Percentiles rank a stretch among this genome's conserved stretches.
Evolutionary conservation across 2,797 vertebrate species (phyloP).

Genomic region (Mus spretus): DNA sequence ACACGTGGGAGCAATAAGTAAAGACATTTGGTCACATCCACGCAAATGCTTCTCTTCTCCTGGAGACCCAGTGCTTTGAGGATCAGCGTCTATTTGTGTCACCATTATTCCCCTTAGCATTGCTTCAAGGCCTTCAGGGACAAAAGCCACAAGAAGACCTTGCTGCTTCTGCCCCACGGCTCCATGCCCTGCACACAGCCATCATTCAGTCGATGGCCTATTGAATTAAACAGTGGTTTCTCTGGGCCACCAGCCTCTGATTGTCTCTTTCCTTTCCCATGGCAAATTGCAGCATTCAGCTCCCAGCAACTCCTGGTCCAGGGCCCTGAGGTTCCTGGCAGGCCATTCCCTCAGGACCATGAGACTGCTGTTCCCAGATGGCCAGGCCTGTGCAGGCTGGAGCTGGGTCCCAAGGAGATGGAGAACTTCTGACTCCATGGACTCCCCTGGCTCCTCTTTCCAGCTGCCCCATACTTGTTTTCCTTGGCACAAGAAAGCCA

Average conservation of each 20-base stretch:
- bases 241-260: slow-evolving; percentile 53
- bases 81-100: neutral
- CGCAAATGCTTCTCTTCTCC: neutral
- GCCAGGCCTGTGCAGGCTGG: slow-evolving; percentile 78
- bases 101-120: neutral
- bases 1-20: neutral
- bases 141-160: neutral
- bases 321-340: slow-evolving; percentile 82
- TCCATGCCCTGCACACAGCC: neutral
- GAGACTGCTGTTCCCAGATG: slow-evolving; percentile 82
- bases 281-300: slow-evolving; percentile 69
- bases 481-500: slow-evolving; percentile 86
- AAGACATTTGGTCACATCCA: neutral
- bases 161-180: neutral
- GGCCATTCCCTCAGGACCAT: slow-evolving; percentile 74
- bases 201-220: slow-evolving; percentile 30
- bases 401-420: slow-evolving; percentile 84
- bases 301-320: slow-evolving; percentile 64
- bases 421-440: slow-evolving; percentile 83
- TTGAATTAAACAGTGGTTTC: slow-evolving; percentile 66
- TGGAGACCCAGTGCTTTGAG: neutral
- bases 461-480: slow-evolving; percentile 88
- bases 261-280: slow-evolving; percentile 66
- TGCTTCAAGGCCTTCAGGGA: neutral
- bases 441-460: slow-evolving; percentile 82